Evolutionary conservation across 2,797 vertebrate genomes (phyloP), one percentile per base, ranked within the genome.

Genomic region (Taenioides sp.): DNA sequence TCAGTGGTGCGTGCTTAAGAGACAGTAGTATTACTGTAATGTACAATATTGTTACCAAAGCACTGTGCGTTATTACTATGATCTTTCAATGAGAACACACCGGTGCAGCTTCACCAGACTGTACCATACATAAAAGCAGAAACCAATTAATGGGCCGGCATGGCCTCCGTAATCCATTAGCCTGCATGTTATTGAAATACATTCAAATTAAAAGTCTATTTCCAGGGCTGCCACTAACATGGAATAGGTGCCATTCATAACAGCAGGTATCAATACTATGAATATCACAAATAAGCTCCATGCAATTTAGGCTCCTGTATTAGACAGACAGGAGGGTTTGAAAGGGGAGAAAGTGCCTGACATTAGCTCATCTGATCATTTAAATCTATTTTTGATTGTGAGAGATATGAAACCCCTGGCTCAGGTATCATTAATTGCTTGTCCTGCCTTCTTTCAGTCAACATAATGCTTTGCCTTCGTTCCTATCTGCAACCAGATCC

Each of bases 161-260:
- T 73, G 10, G 61, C 75, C 76, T 84, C 75, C 77, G 9, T 90
- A 86, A 93, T 91, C 87, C 78, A 89, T 92, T 91, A 86, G 71
- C 80, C 83, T 75, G 76, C 76, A 57, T 71, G 67, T 89, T 91
- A 92, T 88, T 93, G 88, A 91, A 91, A 92, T 85, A 82, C 79
- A 80, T 88, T 92, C 81, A 89, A 84, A 91, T 92, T 88, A 92
- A 92, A 91, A 91, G 85, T 84, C 87, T 68, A 87, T 90, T 91
- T 90, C 86, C 84, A 73, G 70, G 67, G 67, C 75, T 82, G 80
- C 81, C 81, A 76, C 85, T 69, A 86, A 87, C 80, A 84, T 80
- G 76, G 87, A 90, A 92, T 88, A 77, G 81, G 81, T 82, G 83
- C 87, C 84, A 89, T 89, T 90, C 80, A 91, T 65, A 82, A 79